Conservation (phyloP, 1,140 invertebrate genomes). For the Cryptotermes secundus region DNA sequence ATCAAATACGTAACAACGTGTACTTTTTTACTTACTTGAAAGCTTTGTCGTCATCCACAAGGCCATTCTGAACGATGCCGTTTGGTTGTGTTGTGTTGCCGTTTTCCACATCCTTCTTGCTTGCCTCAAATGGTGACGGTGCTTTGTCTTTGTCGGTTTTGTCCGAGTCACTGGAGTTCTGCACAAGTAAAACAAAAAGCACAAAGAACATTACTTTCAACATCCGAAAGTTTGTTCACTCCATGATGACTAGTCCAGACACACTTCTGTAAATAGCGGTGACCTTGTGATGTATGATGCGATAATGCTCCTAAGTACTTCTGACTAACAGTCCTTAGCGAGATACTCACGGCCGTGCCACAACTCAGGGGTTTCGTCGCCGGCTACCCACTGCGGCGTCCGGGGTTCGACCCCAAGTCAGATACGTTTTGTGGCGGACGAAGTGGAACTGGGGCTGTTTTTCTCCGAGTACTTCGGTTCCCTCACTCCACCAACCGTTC, state of each 20-base stretch:
- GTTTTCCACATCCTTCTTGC: constrained; percentile 55
- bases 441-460: no score
- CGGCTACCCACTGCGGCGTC: no score
- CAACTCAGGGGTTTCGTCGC: no score
- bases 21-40: constrained; percentile 78
- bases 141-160: constrained; percentile 66
- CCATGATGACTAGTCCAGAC: background rate
- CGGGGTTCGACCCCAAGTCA: no score
- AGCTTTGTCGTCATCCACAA: constrained; percentile 84
- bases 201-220: background rate
- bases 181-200: background rate
- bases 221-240: background rate
- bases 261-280: background rate
- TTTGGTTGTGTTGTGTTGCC: constrained; percentile 59
- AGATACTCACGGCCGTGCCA: no score
- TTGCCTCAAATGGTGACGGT: constrained; percentile 65
- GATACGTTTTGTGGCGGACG: no score
- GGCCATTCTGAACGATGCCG: constrained; percentile 78
- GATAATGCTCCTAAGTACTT: no score
- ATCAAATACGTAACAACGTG: no score
- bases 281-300: background rate
- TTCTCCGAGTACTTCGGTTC: no score
- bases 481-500: no score
- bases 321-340: no score
- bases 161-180: constrained; percentile 45